Percentiles rank a stretch among this genome's conserved stretches.
Conservation (phyloP, 1,140 invertebrate species). For the Drosophila kohkoa region DNA sequence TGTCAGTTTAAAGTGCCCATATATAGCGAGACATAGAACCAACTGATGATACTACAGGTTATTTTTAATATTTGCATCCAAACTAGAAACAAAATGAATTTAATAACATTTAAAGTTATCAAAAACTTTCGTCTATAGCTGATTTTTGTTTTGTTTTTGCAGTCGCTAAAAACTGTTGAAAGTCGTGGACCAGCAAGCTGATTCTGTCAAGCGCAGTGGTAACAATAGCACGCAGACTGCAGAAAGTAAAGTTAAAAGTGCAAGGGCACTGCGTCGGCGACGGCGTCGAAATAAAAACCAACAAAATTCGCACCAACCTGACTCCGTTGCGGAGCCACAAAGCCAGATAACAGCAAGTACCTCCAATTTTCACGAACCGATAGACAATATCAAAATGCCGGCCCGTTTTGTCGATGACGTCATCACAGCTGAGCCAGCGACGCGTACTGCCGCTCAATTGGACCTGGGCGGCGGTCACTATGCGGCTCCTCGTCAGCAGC, state of each 20-base stretch:
- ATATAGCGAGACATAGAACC: too few relatives aligned
- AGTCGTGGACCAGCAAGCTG: slow-evolving; percentile 73
- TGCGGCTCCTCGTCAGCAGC: slow-evolving; percentile 53
- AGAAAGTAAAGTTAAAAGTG: slow-evolving; percentile 74
- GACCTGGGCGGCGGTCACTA: slow-evolving; percentile 77
- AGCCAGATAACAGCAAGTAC: slow-evolving; percentile 77
- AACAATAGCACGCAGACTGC: slow-evolving; percentile 38
- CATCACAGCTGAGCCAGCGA: slow-evolving; percentile 69
- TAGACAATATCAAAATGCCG: slow-evolving; percentile 70
- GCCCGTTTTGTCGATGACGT: slow-evolving; percentile 83
- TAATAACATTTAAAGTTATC: too few relatives aligned
- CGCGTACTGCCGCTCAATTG: slow-evolving; percentile 73
- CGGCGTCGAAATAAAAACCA: slow-evolving; percentile 77
- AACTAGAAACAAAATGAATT: too few relatives aligned
- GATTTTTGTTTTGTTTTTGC: slow-evolving; percentile 21
- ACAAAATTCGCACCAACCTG: slow-evolving; percentile 75
- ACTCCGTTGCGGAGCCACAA: slow-evolving; percentile 56
- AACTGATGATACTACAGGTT: too few relatives aligned
- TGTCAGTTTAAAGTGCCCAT: too few relatives aligned
- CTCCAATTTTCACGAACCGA: slow-evolving; percentile 44
- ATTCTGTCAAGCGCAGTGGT: slow-evolving; percentile 59
- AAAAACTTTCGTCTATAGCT: background rate
- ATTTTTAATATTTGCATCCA: too few relatives aligned
- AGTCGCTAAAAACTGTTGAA: slow-evolving; percentile 64
- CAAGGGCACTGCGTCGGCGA: slow-evolving; percentile 70